Percentiles rank a stretch among this genome's conserved stretches.
These are phyloP conservation scores for Drosophila simulans DNA, from an alignment of 1,140 invertebrate species.

Conservation along the genomic window DNA sequence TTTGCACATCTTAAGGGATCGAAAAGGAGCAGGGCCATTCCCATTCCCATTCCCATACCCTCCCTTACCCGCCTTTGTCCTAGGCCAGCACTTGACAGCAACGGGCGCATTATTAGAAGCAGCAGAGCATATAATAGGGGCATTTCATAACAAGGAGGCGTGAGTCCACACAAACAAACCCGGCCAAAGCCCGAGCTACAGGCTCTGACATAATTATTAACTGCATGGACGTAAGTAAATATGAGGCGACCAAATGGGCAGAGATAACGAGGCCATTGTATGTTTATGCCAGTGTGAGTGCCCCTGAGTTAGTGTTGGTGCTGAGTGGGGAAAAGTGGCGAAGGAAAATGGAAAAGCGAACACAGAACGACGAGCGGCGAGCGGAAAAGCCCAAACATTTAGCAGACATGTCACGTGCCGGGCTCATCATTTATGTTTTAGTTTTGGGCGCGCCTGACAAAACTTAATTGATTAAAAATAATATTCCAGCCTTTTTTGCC, in stretches of 20 bases:
- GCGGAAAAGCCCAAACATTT: constrained; percentile 50
- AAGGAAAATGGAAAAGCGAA: not conserved
- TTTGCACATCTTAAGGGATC: constrained; percentile 68
- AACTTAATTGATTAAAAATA: constrained; percentile 81
- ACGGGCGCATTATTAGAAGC: constrained; percentile 79
- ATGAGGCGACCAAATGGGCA: constrained; percentile 74
- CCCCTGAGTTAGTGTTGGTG: constrained; percentile 14
- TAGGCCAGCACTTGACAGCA: constrained; percentile 69
- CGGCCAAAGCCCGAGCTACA: constrained; percentile 11
- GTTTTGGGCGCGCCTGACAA: constrained; percentile 58
- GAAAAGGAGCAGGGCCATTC: constrained; percentile 11
- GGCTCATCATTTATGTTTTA: constrained; percentile 76
- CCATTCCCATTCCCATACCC: constrained; percentile 15
- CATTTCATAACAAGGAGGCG: constrained; percentile 79
- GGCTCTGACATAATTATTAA: constrained; percentile 80
- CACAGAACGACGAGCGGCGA: not conserved
- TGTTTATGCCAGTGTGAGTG: constrained; percentile 11
- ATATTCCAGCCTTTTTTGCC: constrained; percentile 44
- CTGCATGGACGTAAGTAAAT: constrained; percentile 75
- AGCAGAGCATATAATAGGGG: constrained; percentile 81
- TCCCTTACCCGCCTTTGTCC: constrained; percentile 49
- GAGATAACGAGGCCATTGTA: constrained; percentile 76
- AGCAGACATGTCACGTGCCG: constrained; percentile 70
- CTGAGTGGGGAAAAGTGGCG: not conserved
- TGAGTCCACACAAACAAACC: constrained; percentile 48